Evolutionary conservation across 2,888 invertebrate species (phyloP).

Genomic region (Baccha elongata): DNA sequence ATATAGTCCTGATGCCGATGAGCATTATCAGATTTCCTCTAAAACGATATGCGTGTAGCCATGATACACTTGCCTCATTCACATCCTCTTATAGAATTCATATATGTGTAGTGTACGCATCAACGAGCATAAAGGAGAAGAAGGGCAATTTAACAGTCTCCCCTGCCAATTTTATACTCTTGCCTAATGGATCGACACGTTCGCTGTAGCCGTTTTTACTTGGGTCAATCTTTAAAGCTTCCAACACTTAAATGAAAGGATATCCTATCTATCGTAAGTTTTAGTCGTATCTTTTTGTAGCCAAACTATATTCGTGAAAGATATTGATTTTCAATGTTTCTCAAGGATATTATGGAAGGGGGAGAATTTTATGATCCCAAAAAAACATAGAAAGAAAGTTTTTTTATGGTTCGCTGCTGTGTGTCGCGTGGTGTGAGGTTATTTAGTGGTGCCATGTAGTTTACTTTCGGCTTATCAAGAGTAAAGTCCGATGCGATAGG

Average conservation of each 20-base stretch:
- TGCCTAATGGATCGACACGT: constrained; percentile 40
- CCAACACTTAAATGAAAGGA: constrained; percentile 67
- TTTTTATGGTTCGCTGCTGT: not conserved
- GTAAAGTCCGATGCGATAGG: not conserved
- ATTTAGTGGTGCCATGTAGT: constrained; percentile 7
- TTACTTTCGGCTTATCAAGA: not conserved
- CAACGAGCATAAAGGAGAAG: constrained; percentile 8
- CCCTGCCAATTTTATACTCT: constrained; percentile 5
- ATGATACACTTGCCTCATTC: not conserved
- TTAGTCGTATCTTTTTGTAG: constrained; percentile 29
- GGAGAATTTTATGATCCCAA: constrained; percentile 52
- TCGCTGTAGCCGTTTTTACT: constrained; percentile 43
- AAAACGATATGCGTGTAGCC: constrained; percentile 42
- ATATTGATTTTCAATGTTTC: constrained; percentile 65
- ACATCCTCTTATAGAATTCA: not conserved
- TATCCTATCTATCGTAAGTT: constrained; percentile 61
- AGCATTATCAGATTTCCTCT: constrained; percentile 56
- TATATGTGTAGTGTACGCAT: constrained; percentile 42
- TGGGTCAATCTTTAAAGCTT: constrained; percentile 69
- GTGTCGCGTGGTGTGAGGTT: constrained; percentile 11
- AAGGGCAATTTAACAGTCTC: not conserved
- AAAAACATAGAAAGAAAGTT: constrained; percentile 37
- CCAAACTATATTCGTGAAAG: constrained; percentile 28
- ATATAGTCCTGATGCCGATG: constrained; percentile 46
- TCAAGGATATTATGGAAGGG: constrained; percentile 26